Conservation (phyloP, 2,113 vertebrate genomes). For the Caretta caretta region DNA sequence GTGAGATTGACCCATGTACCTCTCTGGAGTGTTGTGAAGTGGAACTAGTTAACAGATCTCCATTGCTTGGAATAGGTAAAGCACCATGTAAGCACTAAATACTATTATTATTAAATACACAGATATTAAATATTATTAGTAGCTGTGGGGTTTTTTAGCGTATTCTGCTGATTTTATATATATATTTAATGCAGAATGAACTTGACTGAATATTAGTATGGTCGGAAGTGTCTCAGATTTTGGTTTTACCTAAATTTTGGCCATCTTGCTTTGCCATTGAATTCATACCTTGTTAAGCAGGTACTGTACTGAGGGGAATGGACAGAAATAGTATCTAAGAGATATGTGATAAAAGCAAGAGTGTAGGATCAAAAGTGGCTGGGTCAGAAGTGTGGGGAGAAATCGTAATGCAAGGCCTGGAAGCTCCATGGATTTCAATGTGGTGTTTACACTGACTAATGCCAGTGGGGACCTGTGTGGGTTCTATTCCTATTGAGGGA, state of each 20-base stretch:
- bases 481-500: constrained; percentile 56
- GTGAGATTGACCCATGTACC: background rate
- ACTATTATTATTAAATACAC: background rate
- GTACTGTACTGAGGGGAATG: background rate
- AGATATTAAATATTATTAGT: background rate
- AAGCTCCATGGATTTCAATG: constrained; percentile 12
- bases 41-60: background rate
- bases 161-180: background rate
- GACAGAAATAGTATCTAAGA: background rate
- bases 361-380: background rate
- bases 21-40: background rate
- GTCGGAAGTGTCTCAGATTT: background rate
- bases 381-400: background rate
- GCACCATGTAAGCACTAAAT: background rate
- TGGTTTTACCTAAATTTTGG: background rate
- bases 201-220: background rate
- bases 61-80: background rate
- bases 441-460: background rate
- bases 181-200: background rate
- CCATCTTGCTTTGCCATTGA: background rate
- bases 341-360: background rate
- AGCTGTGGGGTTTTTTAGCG: background rate
- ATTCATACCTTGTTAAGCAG: background rate
- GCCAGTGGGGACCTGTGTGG: background rate
- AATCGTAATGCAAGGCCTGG: background rate